A percentile compares a stretch with the other conserved stretches of the same genome.
These are phyloP conservation scores for Raja brachyura DNA, from an alignment of 2,113 vertebrate species.

Conservation along the genomic window DNA sequence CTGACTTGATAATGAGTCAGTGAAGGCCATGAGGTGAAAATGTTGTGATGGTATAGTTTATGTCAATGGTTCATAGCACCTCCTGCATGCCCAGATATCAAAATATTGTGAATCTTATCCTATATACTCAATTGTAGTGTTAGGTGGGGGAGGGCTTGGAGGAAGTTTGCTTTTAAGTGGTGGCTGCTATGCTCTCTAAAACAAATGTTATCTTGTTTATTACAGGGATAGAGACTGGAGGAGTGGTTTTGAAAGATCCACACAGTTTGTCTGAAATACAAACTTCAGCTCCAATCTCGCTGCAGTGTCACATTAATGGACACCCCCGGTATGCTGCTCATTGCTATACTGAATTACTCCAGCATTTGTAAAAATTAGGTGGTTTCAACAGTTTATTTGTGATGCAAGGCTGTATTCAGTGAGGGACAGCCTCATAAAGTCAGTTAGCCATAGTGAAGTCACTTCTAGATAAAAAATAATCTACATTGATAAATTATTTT, in stretches of 20 bases:
- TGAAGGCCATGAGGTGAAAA: no score
- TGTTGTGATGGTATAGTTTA: no score
- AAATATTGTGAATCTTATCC: no score
- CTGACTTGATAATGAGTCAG: no score
- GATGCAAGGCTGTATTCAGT: neutral
- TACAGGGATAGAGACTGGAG: conserved; percentile 84
- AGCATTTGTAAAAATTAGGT: neutral
- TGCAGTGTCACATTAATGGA: conserved; percentile 87
- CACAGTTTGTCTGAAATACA: conserved; percentile 70
- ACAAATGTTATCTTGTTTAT: neutral
- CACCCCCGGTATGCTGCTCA: conserved; percentile 80
- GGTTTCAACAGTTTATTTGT: neutral
- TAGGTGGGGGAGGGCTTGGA: neutral
- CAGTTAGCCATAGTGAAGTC: neutral
- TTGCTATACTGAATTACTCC: neutral
- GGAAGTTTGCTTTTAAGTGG: neutral
- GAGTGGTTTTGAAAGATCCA: conserved; percentile 78
- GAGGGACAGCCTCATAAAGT: neutral
- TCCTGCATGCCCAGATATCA: no score
- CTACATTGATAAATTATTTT: neutral
- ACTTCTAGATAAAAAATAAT: neutral
- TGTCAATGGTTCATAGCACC: no score
- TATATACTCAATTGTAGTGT: no score
- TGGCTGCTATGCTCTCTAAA: neutral
- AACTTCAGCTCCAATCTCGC: conserved; percentile 68